Evolutionary conservation across 2,888 invertebrate species (phyloP), one percentile per base, ranked within the genome.

Genomic region (Busseola fusca): DNA sequence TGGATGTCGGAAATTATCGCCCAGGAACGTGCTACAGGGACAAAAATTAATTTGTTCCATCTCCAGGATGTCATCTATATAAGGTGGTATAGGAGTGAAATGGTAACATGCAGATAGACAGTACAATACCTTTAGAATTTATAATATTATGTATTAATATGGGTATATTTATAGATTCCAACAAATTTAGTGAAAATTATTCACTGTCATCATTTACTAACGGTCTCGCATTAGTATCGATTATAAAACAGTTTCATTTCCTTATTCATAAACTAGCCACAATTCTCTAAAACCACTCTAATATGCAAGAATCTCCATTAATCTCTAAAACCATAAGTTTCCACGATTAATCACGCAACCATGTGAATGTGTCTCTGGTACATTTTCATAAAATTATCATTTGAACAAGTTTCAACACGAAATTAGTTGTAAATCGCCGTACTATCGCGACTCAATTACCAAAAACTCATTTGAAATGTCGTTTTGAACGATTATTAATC

Each of bases 361-460:
- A 78, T 80, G 82, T 82, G 84, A 84, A 82, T 71, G 25, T 76
- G 52, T 80, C 72, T 45, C 25, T 60, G 60, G 75, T 81, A 81
- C 69, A 88, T 88, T 87, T 88, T 88, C 83, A 87, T 88, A 87
- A 88, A 85, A 87, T 80, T 72, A 74, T 83, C 84, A 84, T 86
- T 67, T 68, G 68, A 82, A 85, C 81, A 86, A 68, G 71, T 86
- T 84, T 77, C 77, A 77, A 80, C 81, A 86, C 74, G 67, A 72
- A 80, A 84, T 84, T 79, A 82, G 83, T 82, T 83, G 84, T 87
- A 80, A 88, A 88, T 86, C 65, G 80, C 80, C 76, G 75, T 76
- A 87, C 86, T 84, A 87, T 87, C 87, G 87, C 85, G 80, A 85
- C 85, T 87, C 87, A 88, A 90, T 91, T 89, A 91, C 83, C 67